Base-by-base conservation (phyloP, 2,797 vertebrate genomes). In the Sphaeramia orbicularis region DNA sequence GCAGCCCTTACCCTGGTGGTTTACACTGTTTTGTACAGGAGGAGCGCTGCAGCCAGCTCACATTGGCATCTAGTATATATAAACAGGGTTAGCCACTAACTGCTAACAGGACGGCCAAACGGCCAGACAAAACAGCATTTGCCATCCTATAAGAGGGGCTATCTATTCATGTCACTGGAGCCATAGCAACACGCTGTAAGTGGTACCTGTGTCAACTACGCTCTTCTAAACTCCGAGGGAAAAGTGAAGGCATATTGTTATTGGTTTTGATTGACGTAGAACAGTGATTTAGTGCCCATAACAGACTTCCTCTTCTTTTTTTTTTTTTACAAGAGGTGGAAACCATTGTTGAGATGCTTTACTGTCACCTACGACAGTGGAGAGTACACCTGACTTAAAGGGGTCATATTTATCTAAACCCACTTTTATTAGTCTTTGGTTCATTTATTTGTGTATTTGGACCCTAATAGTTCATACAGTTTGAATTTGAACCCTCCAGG, bases 11-110 rank as follows among this genome's bases (percentile, higher is more conserved):
- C 86, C 89, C 84, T 71, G 70, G 90, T 75, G 89, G 90, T 91
- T 92, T 89, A 83, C 85, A 80, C 82, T 92, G 89, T 90, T 92
- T 86, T 87, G 85, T 90, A 63, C 85, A 61, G 88, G 89, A 83
- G 80, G 83, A 88, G 86, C 84, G 87, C 80, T 77, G 78, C 91
- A 83, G 88, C 85, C 87, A 82, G 68, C 87, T 87, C 84, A 73
- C 85, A 80, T 70, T 86, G 91, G 87, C 86, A 88, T 91, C 81
- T 63, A 58, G 80, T 87, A 89, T 92, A 90, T 90, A 93, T 91
- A 91, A 92, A 93, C 88, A 85, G 78, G 90, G 86, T 89, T 87
- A 89, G 88, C 90, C 90, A 91, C 91, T 91, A 92, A 93, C 90
- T 88, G 79, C 90, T 81, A 74, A 43, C 86, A 90, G 87, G 73